Evolutionary conservation across 2,888 invertebrate species (phyloP), one percentile per base, ranked within the genome.

Genomic region (Agelastica alni): DNA sequence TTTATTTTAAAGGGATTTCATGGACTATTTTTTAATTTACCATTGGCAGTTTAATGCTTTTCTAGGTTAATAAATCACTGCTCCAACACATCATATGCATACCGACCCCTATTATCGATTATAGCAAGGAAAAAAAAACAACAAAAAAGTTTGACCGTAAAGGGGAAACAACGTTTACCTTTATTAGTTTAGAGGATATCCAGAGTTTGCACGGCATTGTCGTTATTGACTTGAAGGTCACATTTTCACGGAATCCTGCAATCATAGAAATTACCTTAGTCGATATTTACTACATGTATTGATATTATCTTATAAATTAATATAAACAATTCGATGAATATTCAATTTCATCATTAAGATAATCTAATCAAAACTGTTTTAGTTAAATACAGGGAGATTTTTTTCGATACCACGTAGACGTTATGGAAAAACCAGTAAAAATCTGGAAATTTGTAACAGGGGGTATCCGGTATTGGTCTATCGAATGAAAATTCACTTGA

Each of bases 171-270:
- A 17, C 20, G 20, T 37, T 37, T 37, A 37, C 37, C 20, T 20
- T 20, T n/a, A 37, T n/a, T 37, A 20, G 20, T 36, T 36, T n/a
- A 17, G 6, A n/a, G 12, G 37, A 37, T 37, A 37, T 37, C 37
- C 18, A 20, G 20, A 18, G 37, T 20, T 37, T 18, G 37, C 37
- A 37, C 37, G 37, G 20, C 37, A 37, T 37, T 37, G 37, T 37
- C 18, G 20, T 37, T 17, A 12, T 37, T 37, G 12, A 37, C 37
- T 18, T 18, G 17, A 37, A 37, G 37, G 20, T n/a, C 37, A 37
- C 37, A 17, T 37, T 37, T 37, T 37, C 37, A 37, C 37, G 37
- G 20, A 37, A 20, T 37, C 37, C 12, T 37, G 12, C 18, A 37
- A 37, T 37, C 17, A 37, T 37, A 20, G 20, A 37, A 37, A 17